A percentile compares a stretch with the other conserved stretches of the same genome.
phyloP scores from a whole-genome alignment of 1,140 invertebrate genomes.

The Thaumetopoea pityocampa region DNA sequence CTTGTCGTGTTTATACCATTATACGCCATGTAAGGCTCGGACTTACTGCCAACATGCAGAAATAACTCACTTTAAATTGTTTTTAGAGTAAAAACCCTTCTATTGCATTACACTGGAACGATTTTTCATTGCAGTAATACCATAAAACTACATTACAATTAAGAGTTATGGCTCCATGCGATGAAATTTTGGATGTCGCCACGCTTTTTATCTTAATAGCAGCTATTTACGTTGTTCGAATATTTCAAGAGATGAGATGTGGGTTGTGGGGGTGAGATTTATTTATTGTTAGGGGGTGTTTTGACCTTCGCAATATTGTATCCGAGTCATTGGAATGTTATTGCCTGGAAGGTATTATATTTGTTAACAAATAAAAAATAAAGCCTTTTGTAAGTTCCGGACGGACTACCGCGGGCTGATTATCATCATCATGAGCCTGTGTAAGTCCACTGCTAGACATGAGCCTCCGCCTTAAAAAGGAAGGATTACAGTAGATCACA shows the following conservation, averaged over 20 bases:
- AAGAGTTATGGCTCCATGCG: slow-evolving; percentile 48
- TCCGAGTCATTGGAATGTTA: no score
- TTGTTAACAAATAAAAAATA: no score
- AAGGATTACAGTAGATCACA: no score
- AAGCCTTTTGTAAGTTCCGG: no score
- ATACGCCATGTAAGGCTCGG: slow-evolving; percentile 67
- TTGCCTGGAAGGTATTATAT: no score
- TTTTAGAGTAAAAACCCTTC: slow-evolving; percentile 47
- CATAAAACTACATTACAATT: slow-evolving; percentile 58
- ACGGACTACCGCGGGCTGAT: no score
- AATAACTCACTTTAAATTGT: slow-evolving; percentile 71
- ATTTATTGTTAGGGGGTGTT: no score
- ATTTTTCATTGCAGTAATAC: slow-evolving; percentile 49
- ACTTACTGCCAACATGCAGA: slow-evolving; percentile 59
- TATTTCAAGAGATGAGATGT: slow-evolving; percentile 36
- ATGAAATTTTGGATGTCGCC: slow-evolving; percentile 44
- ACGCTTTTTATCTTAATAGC: slow-evolving; percentile 47
- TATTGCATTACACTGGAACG: slow-evolving; percentile 56
- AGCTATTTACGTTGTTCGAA: slow-evolving; percentile 33
- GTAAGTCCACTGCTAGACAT: no score
- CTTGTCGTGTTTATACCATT: slow-evolving; percentile 75
- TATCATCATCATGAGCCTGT: no score
- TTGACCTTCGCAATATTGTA: no score
- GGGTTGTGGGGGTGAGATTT: no score
- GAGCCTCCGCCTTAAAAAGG: no score